Conservation (phyloP, 2,797 vertebrate genomes). For the Syndactyla subalaris region DNA sequence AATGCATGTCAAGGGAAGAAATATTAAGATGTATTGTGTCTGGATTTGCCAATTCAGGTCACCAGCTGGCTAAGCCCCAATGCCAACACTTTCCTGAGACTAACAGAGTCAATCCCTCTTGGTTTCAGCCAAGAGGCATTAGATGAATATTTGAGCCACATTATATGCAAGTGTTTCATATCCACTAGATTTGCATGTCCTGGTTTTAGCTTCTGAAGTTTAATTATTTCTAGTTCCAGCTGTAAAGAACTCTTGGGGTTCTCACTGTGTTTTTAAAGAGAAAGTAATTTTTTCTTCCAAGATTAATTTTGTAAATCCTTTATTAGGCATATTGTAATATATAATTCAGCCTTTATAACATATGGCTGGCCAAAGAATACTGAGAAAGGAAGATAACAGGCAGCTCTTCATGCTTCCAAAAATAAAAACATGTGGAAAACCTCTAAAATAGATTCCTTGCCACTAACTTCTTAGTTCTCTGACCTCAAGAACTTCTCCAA, state of each 20-base stretch:
- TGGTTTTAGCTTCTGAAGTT: fast-evolving
- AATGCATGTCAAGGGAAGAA: not conserved
- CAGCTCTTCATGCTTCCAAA: not conserved
- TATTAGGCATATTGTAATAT: not conserved
- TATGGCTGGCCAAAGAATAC: not conserved
- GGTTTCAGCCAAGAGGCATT: not conserved
- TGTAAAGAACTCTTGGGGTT: not conserved
- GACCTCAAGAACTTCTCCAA: not conserved
- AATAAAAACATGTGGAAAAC: not conserved
- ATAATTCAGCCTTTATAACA: not conserved
- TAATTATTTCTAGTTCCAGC: not conserved
- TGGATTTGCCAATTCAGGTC: not conserved
- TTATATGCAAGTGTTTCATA: not conserved
- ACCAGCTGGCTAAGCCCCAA: not conserved
- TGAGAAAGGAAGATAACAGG: not conserved
- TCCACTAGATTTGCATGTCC: not conserved
- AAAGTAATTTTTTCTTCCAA: not conserved
- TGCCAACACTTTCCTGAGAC: not conserved
- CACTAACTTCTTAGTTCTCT: not conserved
- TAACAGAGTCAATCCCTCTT: not conserved
- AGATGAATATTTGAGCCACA: not conserved
- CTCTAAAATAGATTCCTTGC: not conserved
- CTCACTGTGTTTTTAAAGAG: not conserved
- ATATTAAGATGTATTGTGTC: not conserved
- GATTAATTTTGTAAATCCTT: not conserved